Base-by-base conservation (phyloP, 2,113 vertebrate species). In the Genyomyrus donnyi region DNA sequence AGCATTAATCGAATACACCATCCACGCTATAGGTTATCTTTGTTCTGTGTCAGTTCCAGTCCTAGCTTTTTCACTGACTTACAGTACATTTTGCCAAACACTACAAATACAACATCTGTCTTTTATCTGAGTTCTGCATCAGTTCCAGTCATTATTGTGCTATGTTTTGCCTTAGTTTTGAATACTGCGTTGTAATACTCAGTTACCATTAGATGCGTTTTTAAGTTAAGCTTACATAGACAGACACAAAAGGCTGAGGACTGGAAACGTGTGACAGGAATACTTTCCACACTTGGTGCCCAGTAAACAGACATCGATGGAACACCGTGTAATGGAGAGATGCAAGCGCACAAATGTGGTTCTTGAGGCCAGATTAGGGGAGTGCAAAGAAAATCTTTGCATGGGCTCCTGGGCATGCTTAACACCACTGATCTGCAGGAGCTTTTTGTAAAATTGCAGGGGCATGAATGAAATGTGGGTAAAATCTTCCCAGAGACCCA, bases 391-490 rank as follows among this genome's bases (percentile, higher is more conserved):
- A 21, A 21, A 48, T 89, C 45, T 83, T 56, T 50, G 88, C 90
- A 74, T 45, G 21, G 85, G 87, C 74, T 88, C 92, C 87, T 85
- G 90, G 91, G 91, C 89, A 87, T 10, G 88, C 52, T 53, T 56
- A 62, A 90, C 91, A 87, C 91, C 86, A n/a, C 91, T 92, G 91
- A 91, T 91, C 90, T 91, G 88, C 90, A 89, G 89, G 91, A 88
- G 88, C 91, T 88, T 91, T 89, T 92, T 90, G 92, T 83, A 91
- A 91, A 92, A 94, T 93, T 95, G 92, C 92, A 93, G 77, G 50
- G 89, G 88, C 91, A 94, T 90, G 91, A 84, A 89, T 45, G 90
- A 91, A 94, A 90, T 91, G 92, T 91, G 93, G 91, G 90, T 92
- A 92, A 92, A 91, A 93, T 88, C 66, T 42, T 92, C 93, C 92